A percentile compares a stretch with the other conserved stretches of the same genome.
Evolutionary conservation across 2,888 invertebrate genomes (phyloP).

Genomic region (Agrotis segetum): DNA sequence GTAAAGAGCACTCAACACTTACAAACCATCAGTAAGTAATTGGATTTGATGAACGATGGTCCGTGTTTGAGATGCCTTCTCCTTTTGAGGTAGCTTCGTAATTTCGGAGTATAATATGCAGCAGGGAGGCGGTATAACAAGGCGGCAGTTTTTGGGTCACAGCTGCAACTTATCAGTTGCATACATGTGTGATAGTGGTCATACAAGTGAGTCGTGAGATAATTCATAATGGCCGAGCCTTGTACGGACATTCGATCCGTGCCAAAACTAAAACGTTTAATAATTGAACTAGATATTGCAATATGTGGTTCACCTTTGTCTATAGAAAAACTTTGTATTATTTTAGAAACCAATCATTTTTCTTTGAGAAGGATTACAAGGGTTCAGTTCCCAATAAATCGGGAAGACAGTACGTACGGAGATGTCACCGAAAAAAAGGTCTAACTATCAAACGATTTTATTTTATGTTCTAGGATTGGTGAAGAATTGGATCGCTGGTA

Average conservation of each 20-base stretch:
- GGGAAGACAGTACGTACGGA: no score
- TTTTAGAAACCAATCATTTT: not conserved
- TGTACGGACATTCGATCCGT: constrained; percentile 66
- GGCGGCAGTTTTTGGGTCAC: constrained; percentile 85
- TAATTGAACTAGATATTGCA: constrained; percentile 40
- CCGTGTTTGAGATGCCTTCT: constrained; percentile 55
- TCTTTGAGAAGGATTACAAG: not conserved
- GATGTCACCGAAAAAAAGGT: no score
- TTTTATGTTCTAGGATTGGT: no score
- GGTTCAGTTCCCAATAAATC: no score
- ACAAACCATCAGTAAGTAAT: constrained; percentile 8
- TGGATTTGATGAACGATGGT: constrained; percentile 34
- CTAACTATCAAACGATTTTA: no score
- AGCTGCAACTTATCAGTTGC: constrained; percentile 85
- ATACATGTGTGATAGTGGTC: constrained; percentile 78
- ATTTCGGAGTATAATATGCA: constrained; percentile 50
- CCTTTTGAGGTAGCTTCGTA: constrained; percentile 60
- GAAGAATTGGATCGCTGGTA: not conserved
- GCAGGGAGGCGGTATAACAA: constrained; percentile 66
- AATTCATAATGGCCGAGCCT: constrained; percentile 78
- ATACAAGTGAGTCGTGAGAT: constrained; percentile 69
- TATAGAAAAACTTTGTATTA: not conserved
- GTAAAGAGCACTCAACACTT: not conserved
- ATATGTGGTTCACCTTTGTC: constrained; percentile 36
- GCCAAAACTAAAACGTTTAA: constrained; percentile 43